phyloP scores from a whole-genome alignment of 2,797 vertebrate species.

The Serranus cabrilla region DNA sequence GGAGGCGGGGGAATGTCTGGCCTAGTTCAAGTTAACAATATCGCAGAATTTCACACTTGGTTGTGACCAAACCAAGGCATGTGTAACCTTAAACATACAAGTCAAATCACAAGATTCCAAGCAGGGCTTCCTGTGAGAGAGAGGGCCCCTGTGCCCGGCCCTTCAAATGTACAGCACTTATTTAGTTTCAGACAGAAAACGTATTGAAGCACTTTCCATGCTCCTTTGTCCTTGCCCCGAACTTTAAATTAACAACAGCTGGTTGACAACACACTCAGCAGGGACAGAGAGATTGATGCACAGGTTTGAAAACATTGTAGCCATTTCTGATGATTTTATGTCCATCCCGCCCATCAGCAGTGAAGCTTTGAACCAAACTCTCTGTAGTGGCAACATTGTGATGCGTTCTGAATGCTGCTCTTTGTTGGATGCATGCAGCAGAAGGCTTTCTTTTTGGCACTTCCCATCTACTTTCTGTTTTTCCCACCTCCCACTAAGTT shows the following conservation, averaged over 20 bases:
- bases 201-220: background rate
- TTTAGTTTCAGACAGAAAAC: conserved; percentile 30
- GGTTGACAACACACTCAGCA: conserved; percentile 24
- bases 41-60: conserved; percentile 71
- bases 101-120: conserved; percentile 66
- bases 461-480: conserved; percentile 41
- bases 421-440: conserved; percentile 40
- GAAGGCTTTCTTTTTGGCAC: conserved; percentile 45
- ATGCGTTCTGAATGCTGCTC: conserved; percentile 35
- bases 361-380: background rate
- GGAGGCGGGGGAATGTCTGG: conserved; percentile 56
- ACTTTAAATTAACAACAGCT: conserved; percentile 43
- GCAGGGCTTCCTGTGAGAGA: conserved; percentile 36
- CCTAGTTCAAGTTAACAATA: conserved; percentile 74
- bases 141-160: background rate
- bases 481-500: conserved; percentile 66
- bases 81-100: conserved; percentile 67
- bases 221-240: conserved; percentile 12
- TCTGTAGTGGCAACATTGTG: background rate
- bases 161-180: background rate
- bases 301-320: background rate
- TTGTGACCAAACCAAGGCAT: conserved; percentile 60
- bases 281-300: background rate
- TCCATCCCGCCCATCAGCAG: background rate
- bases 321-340: background rate